Base-by-base conservation (phyloP, 2,888 invertebrate genomes). In the Diloba caeruleocephala region DNA sequence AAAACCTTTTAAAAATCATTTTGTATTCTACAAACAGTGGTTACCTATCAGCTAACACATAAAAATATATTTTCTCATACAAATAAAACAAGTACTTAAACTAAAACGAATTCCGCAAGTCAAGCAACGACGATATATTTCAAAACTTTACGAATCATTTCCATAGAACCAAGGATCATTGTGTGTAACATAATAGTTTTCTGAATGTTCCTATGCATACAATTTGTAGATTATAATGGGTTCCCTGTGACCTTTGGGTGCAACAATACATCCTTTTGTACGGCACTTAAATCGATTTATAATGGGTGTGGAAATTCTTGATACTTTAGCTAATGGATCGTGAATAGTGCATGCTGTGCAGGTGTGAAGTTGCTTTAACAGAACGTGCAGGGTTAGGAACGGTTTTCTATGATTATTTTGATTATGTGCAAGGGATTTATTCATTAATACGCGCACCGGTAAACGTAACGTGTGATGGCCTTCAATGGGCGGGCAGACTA, bases 181-280 rank as follows among this genome's bases (percentile, higher is more conserved):
- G 76, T 68, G 39, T 57, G 45, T 21, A 52, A 68, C 43, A 82
- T 76, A 84, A 84, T 81, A 81, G 80, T 79, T 79, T 82, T 75
- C 73, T 74, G 75, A 78, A 74, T 73, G 64, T 66, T 56, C 73
- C 71, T 72, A 73, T 78, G 74, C 71, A 79, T 79, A 81, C 79
- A 82, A 81, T 79, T 82, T 81, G 72, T 74, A 67, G 69, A 74
- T 59, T 58, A 52, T 74, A 74, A 82, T 85, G 87, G 79, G 81
- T 66, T 62, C 62, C 77, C 53, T 78, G 81, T 83, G 85, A 88
- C 91, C 91, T 90, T 88, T 79, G 77, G 78, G 68, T 81, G 77
- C 76, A 76, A 81, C 85, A 82, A 85, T 86, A 85, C 84, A 87
- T 79, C 82, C 80, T 64, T 80, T 85, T 87, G 71, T 81, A 76